These are phyloP conservation scores for Heteromormyrus szaboi DNA, from an alignment of 2,797 vertebrate genomes.

Conservation along the genomic window DNA sequence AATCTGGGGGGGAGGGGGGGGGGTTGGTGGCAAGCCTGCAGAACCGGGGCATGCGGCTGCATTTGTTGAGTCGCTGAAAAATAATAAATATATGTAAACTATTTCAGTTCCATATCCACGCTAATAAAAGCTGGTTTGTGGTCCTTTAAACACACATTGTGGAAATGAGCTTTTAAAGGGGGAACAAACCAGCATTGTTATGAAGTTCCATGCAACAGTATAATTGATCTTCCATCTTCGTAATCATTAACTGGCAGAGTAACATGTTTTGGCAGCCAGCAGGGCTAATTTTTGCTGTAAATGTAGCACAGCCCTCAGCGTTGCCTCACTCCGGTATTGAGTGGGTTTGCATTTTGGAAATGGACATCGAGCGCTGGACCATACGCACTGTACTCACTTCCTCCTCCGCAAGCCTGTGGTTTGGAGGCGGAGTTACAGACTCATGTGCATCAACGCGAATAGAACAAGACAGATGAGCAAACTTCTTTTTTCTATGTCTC, in stretches of 20 bases:
- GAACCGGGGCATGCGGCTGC: background rate
- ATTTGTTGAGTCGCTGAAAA: no score
- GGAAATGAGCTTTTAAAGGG: background rate
- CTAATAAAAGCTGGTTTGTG: background rate
- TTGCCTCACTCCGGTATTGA: background rate
- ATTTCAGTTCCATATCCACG: background rate
- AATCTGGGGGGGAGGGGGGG: background rate
- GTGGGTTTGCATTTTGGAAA: background rate
- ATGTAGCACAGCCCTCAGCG: background rate
- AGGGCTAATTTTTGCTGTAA: background rate
- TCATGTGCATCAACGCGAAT: background rate
- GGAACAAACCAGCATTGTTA: background rate
- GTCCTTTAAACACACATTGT: background rate
- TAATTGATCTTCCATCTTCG: background rate
- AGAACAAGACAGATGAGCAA: background rate
- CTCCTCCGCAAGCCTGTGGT: background rate
- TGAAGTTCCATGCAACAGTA: background rate
- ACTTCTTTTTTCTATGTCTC: slow-evolving; percentile 4
- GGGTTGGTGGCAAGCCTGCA: background rate
- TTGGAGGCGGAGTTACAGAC: background rate
- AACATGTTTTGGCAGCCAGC: background rate
- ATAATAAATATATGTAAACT: background rate
- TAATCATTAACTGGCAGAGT: background rate
- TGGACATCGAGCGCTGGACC: background rate
- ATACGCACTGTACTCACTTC: background rate